Base-by-base conservation (phyloP, 2,113 vertebrate species). In the Callocephalon fimbriatum region DNA sequence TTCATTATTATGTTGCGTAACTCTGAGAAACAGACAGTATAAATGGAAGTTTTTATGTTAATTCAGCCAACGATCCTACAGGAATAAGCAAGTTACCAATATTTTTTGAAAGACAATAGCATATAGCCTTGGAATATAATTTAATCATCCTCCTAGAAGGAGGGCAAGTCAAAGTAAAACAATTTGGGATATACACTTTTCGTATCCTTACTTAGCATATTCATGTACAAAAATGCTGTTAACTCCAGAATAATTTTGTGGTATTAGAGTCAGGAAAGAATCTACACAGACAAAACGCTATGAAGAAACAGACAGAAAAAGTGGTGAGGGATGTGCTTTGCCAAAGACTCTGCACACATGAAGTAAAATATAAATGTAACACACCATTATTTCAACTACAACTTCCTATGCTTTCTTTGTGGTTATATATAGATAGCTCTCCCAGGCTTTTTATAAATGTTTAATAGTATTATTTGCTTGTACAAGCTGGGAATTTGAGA, bases 391-490 rank as follows among this genome's bases (percentile, higher is more conserved):
- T 89, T 93, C 77, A 85, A 84, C 50, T 51, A 63, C 40, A 86
- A 17, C 38, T 58, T 94, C 83, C 75, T 54, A 6, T 66, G 59
- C 37, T 73, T 91, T 68, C 75, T 80, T 81, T 84, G 75, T 92
- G 70, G 74, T 71, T 90, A 78, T 50, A 81, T 32, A 87, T 4
- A 93, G 80, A 89, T 47, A 67, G 42, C 22, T 84, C 87, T 83
- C 47, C 35, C 59, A 67, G 21, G 59, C 27, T 67, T 81, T 85
- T 82, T 37, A 87, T 89, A 78, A 91, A 93, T 89, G 73, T 89
- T 94, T 95, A 75, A 65, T 85, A 65, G 22, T n/a, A 72, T 40
- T 83, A 95, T 63, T 78, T 93, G 65, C 76, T 85, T 68, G 61
- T 48, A 78, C 51, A 59, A 84, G 50, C 42, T 20, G 15, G 66